phyloP scores from a whole-genome alignment of 1,140 invertebrate genomes.

The Bombus superbus region DNA sequence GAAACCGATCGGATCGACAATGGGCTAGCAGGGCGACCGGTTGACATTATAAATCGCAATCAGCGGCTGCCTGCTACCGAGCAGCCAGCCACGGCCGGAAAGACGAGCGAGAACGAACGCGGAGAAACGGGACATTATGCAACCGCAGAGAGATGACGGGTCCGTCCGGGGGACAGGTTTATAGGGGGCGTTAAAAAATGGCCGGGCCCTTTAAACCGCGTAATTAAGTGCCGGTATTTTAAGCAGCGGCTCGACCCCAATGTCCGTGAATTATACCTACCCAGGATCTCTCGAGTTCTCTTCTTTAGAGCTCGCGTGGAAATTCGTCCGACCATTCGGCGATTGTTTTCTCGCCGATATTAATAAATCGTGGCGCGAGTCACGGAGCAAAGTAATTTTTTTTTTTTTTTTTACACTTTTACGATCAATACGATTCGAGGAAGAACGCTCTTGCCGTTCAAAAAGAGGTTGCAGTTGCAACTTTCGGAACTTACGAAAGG shows the following conservation, averaged over 20 bases:
- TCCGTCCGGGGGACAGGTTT: slow-evolving; percentile 44
- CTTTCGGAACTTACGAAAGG: no score
- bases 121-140: slow-evolving; percentile 32
- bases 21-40: slow-evolving; percentile 45
- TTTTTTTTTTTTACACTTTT: no score
- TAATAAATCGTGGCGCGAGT: no score
- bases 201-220: slow-evolving; percentile 37
- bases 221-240: slow-evolving; percentile 53
- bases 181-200: slow-evolving; percentile 53
- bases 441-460: no score
- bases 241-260: slow-evolving; percentile 23
- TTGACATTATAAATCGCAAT: slow-evolving; percentile 78
- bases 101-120: slow-evolving; percentile 56
- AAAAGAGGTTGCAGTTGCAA: no score
- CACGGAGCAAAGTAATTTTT: no score
- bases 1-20: slow-evolving; percentile 65
- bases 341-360: slow-evolving; percentile 11
- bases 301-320: background rate
- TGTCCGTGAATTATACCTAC: slow-evolving; percentile 35
- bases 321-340: background rate
- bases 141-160: slow-evolving; percentile 37
- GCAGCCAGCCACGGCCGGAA: slow-evolving; percentile 21
- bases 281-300: no score
- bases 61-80: slow-evolving; percentile 59
- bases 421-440: no score